phyloP scores from a whole-genome alignment of 1,140 invertebrate genomes.

The Parasteatoda tepidariorum region DNA sequence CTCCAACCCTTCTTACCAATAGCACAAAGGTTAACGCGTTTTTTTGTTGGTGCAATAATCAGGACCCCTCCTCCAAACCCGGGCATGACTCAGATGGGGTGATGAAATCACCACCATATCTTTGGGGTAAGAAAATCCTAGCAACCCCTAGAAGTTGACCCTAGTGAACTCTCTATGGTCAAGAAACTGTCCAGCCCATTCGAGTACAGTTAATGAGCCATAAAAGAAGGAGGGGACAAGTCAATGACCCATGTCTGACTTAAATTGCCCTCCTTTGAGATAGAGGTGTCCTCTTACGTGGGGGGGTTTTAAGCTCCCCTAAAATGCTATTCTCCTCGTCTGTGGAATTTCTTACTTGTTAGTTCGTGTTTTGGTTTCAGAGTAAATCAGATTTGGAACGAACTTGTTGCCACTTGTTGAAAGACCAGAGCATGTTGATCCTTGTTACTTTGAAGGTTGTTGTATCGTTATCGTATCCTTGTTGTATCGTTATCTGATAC shows the following conservation, averaged over 20 bases:
- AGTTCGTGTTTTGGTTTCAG: background rate
- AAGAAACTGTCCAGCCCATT: background rate
- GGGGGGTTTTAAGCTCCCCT: background rate
- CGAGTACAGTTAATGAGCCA: background rate
- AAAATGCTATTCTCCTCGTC: background rate
- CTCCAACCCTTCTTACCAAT: background rate
- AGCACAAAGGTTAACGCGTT: too few species aligned
- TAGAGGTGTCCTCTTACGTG: background rate
- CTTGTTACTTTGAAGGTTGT: background rate
- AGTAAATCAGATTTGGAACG: background rate
- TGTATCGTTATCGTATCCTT: background rate
- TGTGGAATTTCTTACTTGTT: background rate
- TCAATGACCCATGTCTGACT: background rate
- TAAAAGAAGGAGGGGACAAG: background rate
- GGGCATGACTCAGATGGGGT: background rate
- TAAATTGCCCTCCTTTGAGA: background rate
- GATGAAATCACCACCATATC: background rate
- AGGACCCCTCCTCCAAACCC: background rate
- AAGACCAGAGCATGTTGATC: background rate
- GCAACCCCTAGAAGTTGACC: background rate
- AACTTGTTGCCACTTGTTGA: background rate
- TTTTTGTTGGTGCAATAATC: background rate
- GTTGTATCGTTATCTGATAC: background rate
- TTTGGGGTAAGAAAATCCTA: background rate
- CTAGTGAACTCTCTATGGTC: background rate